Percentiles rank a stretch among this genome's conserved stretches.
Evolutionary conservation across 2,888 invertebrate genomes (phyloP).

Genomic region (Diplazon laetatorius): DNA sequence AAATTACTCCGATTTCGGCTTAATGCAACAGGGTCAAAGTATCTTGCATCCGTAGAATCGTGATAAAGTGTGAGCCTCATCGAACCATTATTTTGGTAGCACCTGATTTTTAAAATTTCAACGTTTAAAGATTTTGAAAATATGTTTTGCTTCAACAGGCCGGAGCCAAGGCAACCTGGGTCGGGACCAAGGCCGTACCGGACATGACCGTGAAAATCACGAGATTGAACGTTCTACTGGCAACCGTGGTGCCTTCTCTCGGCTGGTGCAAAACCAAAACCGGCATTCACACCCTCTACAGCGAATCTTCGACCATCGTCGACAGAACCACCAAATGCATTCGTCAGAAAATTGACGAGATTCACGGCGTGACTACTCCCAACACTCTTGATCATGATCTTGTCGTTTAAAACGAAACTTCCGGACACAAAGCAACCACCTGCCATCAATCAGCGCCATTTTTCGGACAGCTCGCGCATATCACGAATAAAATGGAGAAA

Average conservation of each 20-base stretch:
- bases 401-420: too few relatives aligned
- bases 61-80: too few relatives aligned
- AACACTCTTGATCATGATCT: constrained; percentile 11
- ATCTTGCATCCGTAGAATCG: too few relatives aligned
- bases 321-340: constrained; percentile 51
- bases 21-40: too few relatives aligned
- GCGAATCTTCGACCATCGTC: constrained; percentile 7
- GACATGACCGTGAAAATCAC: constrained; percentile 1
- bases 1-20: too few relatives aligned
- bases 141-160: constrained; percentile 14
- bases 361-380: too few relatives aligned
- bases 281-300: constrained; percentile 26
- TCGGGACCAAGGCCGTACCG: constrained; percentile 36
- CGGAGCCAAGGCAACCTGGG: constrained; percentile 25
- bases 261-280: constrained; percentile 40
- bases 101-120: too few relatives aligned
- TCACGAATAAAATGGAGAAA: too few relatives aligned
- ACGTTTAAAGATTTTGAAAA: not conserved
- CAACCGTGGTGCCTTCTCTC: constrained; percentile 40
- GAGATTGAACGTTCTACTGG: constrained; percentile 31
- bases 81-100: too few relatives aligned
- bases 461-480: too few relatives aligned
- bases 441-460: too few relatives aligned
- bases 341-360: constrained; percentile 27
- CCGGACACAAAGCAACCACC: not conserved